Percentiles rank a stretch among this genome's conserved stretches.
These are phyloP conservation scores for Serrognathus titanus DNA, from an alignment of 2,888 invertebrate species.

Conservation along the genomic window DNA sequence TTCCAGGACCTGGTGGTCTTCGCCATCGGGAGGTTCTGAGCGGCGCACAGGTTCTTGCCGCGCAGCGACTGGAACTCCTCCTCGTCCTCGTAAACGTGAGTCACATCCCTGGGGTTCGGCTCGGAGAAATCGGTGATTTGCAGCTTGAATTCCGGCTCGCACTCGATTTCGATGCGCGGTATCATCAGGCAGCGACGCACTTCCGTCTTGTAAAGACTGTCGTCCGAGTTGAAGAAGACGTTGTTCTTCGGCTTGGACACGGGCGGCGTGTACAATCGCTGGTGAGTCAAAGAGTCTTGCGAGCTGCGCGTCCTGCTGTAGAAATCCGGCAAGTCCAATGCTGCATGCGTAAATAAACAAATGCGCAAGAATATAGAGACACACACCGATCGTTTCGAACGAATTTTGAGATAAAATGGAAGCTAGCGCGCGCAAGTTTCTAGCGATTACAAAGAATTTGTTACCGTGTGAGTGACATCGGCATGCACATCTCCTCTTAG, in stretches of 20 bases:
- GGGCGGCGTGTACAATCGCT: conserved; percentile 43
- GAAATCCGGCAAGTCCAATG: conserved; percentile 40
- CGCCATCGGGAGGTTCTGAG: not conserved
- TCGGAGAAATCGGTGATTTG: conserved; percentile 49
- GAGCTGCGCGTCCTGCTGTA: conserved; percentile 37
- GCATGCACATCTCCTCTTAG: conserved; percentile 16
- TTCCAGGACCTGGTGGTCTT: conserved; percentile 28
- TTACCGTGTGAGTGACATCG: conserved; percentile 16
- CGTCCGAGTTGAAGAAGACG: conserved; percentile 47
- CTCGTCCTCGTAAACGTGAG: conserved; percentile 45
- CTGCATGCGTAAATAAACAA: conserved; percentile 41
- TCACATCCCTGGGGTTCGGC: conserved; percentile 46
- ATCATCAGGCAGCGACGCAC: conserved; percentile 38
- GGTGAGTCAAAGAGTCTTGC: conserved; percentile 40
- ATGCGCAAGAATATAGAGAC: not conserved
- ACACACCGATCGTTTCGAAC: too few species aligned
- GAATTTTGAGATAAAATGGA: too few species aligned
- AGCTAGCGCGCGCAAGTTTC: too few species aligned
- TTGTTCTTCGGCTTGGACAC: conserved; percentile 42
- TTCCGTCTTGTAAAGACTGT: conserved; percentile 45
- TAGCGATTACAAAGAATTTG: not conserved
- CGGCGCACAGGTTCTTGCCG: conserved; percentile 2
- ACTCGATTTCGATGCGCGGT: conserved; percentile 45
- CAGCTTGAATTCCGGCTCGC: conserved; percentile 43
- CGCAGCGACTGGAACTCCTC: conserved; percentile 19